These are phyloP conservation scores for Xenops minutus DNA, from an alignment of 2,797 vertebrate genomes.

Conservation along the genomic window DNA sequence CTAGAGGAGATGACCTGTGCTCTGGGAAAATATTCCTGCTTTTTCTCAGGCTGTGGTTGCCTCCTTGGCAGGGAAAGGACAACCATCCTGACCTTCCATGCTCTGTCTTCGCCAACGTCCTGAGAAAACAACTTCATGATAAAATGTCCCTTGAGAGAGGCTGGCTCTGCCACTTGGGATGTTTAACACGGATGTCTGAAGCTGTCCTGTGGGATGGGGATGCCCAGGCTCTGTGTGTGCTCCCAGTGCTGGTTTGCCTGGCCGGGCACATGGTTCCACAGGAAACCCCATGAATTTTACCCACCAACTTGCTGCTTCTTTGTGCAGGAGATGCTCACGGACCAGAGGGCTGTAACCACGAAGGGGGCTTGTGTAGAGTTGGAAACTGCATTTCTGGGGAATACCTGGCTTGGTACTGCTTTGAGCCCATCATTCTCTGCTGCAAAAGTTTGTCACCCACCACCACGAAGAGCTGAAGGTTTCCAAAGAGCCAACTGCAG, in stretches of 20 bases:
- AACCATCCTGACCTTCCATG: background rate
- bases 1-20: background rate
- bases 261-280: rapidly evolving
- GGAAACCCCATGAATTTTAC: background rate
- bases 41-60: background rate
- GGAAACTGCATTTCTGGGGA: background rate
- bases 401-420: constrained; percentile 20
- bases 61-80: background rate
- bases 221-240: background rate
- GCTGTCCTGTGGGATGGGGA: background rate
- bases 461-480: background rate
- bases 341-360: background rate
- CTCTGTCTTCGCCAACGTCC: rapidly evolving
- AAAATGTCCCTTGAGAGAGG: background rate
- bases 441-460: background rate
- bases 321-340: background rate
- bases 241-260: background rate
- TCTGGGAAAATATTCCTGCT: background rate
- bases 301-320: background rate
- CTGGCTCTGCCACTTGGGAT: background rate
- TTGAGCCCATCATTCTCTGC: constrained; percentile 48
- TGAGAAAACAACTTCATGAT: background rate
- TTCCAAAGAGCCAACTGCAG: background rate
- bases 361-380: constrained; percentile 7
- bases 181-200: background rate